Base-by-base conservation (phyloP, 2,888 invertebrate genomes). In the Schrankia costaestrigalis region DNA sequence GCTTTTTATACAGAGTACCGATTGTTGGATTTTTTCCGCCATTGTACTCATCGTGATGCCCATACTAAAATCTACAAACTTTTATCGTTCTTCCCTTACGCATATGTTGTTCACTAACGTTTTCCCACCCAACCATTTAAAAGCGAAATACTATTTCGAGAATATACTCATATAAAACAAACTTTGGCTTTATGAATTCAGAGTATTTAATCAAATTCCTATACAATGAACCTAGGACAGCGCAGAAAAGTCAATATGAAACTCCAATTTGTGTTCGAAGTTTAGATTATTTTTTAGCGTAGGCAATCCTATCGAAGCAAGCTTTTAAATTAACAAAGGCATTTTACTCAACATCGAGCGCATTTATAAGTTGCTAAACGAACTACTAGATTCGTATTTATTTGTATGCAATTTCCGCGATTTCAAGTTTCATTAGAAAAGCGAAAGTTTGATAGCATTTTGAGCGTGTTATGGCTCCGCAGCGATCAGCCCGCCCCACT, bases 311-410 rank as follows among this genome's bases (percentile, higher is more conserved):
- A 71, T 69, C 56, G 56, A 55, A 67, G 60, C 61, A 67, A 63
- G 69, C 58, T 74, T 76, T 75, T 67, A 68, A 75, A 77, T 75
- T 76, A 79, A 83, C 80, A 84, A 83, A 80, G 60, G 77, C 65
- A 56, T 71, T 70, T 56, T 62, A 63, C 70, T 71, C 61, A 53
- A 52, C 58, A 58, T 47, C 52, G 48, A 63, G 68, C 56, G 66
- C 69, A 75, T 80, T 82, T 72, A 71, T 74, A 82, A 79, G 73
- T 81, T 81, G 56, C 65, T 69, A 58, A 71, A 63, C 71, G 57
- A 71, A 73, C 69, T 71, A 51, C 66, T 64, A 66, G 63, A 51
- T 65, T 60, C 60, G 66, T 75, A 72, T 79, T 80, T 78, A 78
- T 78, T 78, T 78, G 70, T 70, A 75, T 73, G 71, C 75, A 78